Base-by-base conservation (phyloP, 2,888 invertebrate species). In the Epirrhoe tristata region DNA sequence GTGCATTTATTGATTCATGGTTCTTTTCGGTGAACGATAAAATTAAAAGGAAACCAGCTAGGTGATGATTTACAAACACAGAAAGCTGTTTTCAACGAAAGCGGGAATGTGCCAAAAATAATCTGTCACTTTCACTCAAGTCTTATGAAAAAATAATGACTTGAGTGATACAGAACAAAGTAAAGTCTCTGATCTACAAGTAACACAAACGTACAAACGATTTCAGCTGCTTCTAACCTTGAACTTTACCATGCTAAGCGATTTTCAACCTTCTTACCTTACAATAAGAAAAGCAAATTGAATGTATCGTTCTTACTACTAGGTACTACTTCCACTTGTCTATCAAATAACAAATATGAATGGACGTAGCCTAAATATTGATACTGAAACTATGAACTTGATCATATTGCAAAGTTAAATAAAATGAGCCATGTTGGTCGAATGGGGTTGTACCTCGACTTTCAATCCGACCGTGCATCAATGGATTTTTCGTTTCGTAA, bases 161-260 rank as follows among this genome's bases (percentile, higher is more conserved):
- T 16, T 16, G 32, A 60, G 66, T 61, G 59, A 59, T 58, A 55
- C 8, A 12, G 8, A 1, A 43, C 46, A 14, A 46, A 10, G 14
- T 5, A 46, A 14, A 46, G n/a, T 46, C 14, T n/a, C 6, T 14
- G 46, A 0, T 46, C 46, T 7, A n/a, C 46, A 46, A 46, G 6
- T 46, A 46, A 14, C 58, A 62, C 62, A 66, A 59, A 70, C 24
- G 63, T 66, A 67, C 17, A 43, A 67, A 36, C 32, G 39, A 66
- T 54, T 71, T 69, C 67, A 66, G 66, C 57, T 53, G 54, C 62
- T n/a, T n/a, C n/a, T 66, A 36, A 16, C 72, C 72, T 72, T 72
- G 72, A 72, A 70, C 72, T 71, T 69, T 71, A 46, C 31, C 32
- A n/a, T 39, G 16, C 7, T n/a, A 61, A 60, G 16, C 57, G 4